Conservation (phyloP, 2,113 vertebrate species). For the Cyrtonyx montezumae region DNA sequence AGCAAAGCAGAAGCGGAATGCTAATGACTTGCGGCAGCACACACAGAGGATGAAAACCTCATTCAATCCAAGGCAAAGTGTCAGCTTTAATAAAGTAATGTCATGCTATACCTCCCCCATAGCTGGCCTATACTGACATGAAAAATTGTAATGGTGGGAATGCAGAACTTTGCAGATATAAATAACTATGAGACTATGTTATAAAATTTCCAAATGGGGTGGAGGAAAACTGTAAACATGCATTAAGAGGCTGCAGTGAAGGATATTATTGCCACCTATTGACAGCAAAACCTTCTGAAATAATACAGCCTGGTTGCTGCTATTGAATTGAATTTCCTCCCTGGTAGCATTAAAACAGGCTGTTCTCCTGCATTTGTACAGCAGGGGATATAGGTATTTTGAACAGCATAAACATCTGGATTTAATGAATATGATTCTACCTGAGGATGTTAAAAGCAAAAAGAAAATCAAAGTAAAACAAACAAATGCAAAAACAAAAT, state of each 20-base stretch:
- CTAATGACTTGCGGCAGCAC: conserved; percentile 2
- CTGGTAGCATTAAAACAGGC: not conserved
- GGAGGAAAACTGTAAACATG: conserved; percentile 22
- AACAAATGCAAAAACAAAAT: not conserved
- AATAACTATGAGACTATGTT: conserved; percentile 61
- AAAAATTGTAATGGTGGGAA: conserved; percentile 68
- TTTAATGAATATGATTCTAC: not conserved
- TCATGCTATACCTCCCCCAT: conserved; percentile 28
- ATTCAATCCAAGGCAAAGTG: conserved; percentile 43
- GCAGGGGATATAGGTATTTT: not conserved
- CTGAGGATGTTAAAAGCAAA: not conserved
- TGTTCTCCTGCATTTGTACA: not conserved
- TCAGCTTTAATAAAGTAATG: conserved; percentile 64
- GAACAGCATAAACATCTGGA: not conserved
- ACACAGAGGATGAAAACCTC: conserved; percentile 18
- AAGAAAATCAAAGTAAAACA: not conserved
- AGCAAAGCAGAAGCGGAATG: conserved; percentile 24
- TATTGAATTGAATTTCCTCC: not conserved
- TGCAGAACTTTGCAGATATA: conserved; percentile 71
- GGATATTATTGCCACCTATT: conserved; percentile 72
- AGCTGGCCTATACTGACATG: conserved; percentile 62
- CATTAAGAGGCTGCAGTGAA: conserved; percentile 43
- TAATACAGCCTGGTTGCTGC: not conserved
- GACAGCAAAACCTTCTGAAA: conserved; percentile 35
- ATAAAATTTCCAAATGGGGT: conserved; percentile 49